phyloP scores from a whole-genome alignment of 1,140 invertebrate species.

The Chymomyza costata region DNA sequence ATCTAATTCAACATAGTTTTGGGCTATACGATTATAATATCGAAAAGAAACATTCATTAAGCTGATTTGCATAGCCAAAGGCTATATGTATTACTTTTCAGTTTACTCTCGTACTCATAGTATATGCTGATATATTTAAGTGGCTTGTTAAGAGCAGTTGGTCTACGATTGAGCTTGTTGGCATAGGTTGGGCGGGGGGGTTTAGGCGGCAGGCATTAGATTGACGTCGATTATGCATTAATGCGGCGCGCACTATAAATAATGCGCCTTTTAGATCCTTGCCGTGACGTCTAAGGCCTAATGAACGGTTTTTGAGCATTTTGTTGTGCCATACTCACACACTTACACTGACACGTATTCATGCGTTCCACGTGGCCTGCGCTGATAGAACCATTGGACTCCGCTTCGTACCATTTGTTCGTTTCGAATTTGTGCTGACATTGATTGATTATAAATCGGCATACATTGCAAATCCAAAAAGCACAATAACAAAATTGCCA shows the following conservation, averaged over 20 bases:
- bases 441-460: slow-evolving; percentile 73
- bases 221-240: slow-evolving; percentile 70
- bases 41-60: no score
- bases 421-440: slow-evolving; percentile 69
- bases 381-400: not conserved
- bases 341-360: not conserved
- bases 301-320: slow-evolving; percentile 60
- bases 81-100: no score
- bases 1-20: no score
- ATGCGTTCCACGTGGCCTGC: not conserved
- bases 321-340: slow-evolving; percentile 37
- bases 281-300: slow-evolving; percentile 65
- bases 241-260: slow-evolving; percentile 66
- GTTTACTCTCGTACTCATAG: no score
- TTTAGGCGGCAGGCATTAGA: slow-evolving; percentile 28
- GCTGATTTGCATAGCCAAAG: no score
- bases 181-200: not conserved
- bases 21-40: no score
- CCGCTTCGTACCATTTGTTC: no score
- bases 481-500: slow-evolving; percentile 57
- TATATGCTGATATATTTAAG: no score
- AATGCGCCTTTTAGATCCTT: slow-evolving; percentile 55
- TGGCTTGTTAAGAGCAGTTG: no score
- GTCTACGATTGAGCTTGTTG: no score
- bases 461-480: slow-evolving; percentile 71